A percentile compares a stretch with the other conserved stretches of the same genome.
phyloP scores from a whole-genome alignment of 2,113 vertebrate genomes.

The Acanthisitta chloris region DNA sequence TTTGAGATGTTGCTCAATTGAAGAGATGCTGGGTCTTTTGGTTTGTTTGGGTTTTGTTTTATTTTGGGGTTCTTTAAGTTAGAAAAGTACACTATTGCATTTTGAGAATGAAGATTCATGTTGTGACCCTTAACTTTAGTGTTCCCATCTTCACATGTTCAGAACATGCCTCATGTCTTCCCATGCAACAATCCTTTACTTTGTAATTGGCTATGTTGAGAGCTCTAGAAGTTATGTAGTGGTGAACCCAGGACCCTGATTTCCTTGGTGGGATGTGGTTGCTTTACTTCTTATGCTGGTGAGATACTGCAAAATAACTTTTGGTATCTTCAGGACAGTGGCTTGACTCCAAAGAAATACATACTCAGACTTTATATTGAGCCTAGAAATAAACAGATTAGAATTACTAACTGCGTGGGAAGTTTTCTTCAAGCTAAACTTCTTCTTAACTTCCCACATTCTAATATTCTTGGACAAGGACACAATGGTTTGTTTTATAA shows the following conservation, averaged over 20 bases:
- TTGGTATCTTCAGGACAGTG: constrained; percentile 24
- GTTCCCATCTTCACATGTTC: background rate
- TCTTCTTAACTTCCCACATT: constrained; percentile 50
- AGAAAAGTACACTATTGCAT: background rate
- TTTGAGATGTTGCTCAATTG: background rate
- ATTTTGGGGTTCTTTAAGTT: background rate
- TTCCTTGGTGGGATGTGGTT: background rate
- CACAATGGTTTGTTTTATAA: constrained; percentile 62
- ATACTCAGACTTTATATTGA: constrained; percentile 38
- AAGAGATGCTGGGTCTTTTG: background rate
- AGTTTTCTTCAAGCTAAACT: constrained; percentile 54
- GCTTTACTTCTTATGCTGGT: background rate
- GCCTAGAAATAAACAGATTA: constrained; percentile 61
- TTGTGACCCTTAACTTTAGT: background rate
- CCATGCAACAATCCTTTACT: background rate
- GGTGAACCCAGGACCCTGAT: background rate
- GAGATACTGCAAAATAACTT: background rate
- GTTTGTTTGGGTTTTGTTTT: background rate
- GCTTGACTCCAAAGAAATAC: background rate
- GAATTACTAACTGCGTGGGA: constrained; percentile 52
- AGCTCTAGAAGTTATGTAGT: background rate
- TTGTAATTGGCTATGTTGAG: background rate
- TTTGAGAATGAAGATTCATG: background rate
- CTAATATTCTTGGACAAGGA: constrained; percentile 42
- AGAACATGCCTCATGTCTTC: background rate